Evolutionary conservation across 2,113 vertebrate genomes (phyloP).

Genomic region (Noturus placidus): DNA sequence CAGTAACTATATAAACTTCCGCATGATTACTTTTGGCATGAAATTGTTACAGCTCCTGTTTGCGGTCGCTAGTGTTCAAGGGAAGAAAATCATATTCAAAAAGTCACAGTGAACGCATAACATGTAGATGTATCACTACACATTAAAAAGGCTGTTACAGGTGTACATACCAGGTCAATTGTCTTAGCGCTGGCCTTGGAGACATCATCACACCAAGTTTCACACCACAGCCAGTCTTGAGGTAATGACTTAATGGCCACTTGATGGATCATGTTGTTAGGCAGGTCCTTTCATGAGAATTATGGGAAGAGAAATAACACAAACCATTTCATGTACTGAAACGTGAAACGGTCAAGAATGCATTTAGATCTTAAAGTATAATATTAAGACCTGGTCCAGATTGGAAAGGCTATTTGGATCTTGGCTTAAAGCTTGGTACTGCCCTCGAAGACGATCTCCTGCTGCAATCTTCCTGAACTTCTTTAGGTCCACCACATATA

Average conservation of each 20-base stretch:
- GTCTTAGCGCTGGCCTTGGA: conserved; percentile 92
- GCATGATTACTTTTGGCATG: background rate
- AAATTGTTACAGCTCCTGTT: background rate
- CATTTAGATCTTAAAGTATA: background rate
- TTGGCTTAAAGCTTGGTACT: conserved; percentile 94
- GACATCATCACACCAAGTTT: conserved; percentile 94
- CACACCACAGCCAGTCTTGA: conserved; percentile 98
- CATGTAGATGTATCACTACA: background rate
- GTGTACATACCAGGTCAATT: conserved; percentile 86
- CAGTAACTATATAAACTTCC: background rate
- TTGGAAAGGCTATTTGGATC: conserved; percentile 97
- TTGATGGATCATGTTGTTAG: conserved; percentile 99
- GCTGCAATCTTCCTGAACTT: conserved; percentile 94
- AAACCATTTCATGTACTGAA: background rate
- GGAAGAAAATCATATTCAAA: background rate
- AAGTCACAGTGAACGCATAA: background rate
- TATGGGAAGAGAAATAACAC: background rate
- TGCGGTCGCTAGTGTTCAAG: background rate
- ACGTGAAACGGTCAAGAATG: background rate
- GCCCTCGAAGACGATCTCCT: conserved; percentile 90
- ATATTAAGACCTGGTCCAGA: conserved; percentile 84
- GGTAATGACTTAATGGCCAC: conserved; percentile 95
- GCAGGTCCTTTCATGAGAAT: conserved; percentile 81
- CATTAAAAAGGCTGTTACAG: background rate
- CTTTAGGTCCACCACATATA: conserved; percentile 95